phyloP scores from a whole-genome alignment of 2,113 vertebrate species.

The Hirundichthys speculiger region DNA sequence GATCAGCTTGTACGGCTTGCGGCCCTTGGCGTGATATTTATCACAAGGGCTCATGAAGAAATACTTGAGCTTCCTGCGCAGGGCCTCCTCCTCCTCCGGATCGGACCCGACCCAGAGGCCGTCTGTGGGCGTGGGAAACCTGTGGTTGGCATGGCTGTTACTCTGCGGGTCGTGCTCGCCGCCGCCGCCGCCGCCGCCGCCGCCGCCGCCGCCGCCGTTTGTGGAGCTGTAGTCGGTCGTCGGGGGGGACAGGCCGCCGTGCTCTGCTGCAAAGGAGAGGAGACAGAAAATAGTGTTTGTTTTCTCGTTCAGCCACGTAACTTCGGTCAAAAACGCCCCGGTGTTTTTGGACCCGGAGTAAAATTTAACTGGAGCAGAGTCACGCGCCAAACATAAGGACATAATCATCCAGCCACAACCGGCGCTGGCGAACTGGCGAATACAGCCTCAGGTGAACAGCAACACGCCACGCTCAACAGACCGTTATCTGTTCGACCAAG shows the following conservation, averaged over 20 bases:
- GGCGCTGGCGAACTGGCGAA: too few species aligned
- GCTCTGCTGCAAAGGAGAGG: slow-evolving; percentile 39
- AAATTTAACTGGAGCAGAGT: too few species aligned
- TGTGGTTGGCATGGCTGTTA: slow-evolving; percentile 33
- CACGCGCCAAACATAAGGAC: too few species aligned
- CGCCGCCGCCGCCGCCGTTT: slow-evolving; percentile 35
- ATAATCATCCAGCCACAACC: too few species aligned
- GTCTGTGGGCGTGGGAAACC: background rate
- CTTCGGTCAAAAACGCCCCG: too few species aligned
- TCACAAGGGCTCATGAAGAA: slow-evolving; percentile 97
- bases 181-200: slow-evolving; percentile 26
- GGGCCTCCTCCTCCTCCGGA: slow-evolving; percentile 84
- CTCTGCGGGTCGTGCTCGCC: slow-evolving; percentile 34
- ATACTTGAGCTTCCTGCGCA: slow-evolving; percentile 90
- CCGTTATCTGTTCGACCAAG: too few species aligned
- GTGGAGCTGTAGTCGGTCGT: slow-evolving; percentile 61
- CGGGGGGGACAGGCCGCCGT: slow-evolving; percentile 35
- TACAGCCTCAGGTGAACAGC: too few species aligned
- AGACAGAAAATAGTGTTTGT: background rate
- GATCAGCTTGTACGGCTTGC: slow-evolving; percentile 88
- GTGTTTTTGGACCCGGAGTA: too few species aligned
- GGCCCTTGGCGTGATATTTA: slow-evolving; percentile 91
- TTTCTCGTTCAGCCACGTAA: background rate
- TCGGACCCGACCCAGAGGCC: slow-evolving; percentile 67
- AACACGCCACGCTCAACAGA: too few species aligned